Base-by-base conservation (phyloP, 2,113 vertebrate genomes). In the Oryzias javanicus region DNA sequence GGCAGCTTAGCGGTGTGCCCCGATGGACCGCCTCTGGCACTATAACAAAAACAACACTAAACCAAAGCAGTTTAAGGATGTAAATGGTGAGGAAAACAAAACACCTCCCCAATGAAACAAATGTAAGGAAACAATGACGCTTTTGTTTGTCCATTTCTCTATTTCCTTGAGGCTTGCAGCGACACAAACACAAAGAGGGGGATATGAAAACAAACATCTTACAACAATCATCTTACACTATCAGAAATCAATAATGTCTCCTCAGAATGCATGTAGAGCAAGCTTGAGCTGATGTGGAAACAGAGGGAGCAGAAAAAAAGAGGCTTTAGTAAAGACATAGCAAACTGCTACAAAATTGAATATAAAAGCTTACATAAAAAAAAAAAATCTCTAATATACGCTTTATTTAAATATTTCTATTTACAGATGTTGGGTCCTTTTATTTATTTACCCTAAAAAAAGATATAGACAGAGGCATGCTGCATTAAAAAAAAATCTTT, bases 191-290 rank as follows among this genome's bases (percentile, higher is more conserved):
- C 81, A 82, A 89, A 86, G 81, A 77, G 48, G 66, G 42, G 6
- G 60, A 78, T 82, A 77, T 78, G 70, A 81, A 67, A 75, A 58
- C 68, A 75, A 77, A 82, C 73, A 73, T 86, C 35, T 35, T 35
- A 35, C 35, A 35, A 35, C 35, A 35, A 72, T 90, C 83, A 86
- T 84, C 79, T 79, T 76, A 59, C 76, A 79, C 74, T 65, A 71
- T 62, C 65, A 74, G 61, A 81, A 89, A 90, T 90, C 87, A 86
- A 90, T 90, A 78, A 20, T 74, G 60, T 67, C n/a, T 70, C 62
- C 79, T 70, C 45, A 17, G 57, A 60, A 76, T 66, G 69, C 20
- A 47, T 72, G 66, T 55, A 54, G 73, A 70, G 78, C 6, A 16
- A 70, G 72, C 47, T 53, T 63, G 59, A 60, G 74, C 22, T 59